phyloP scores from a whole-genome alignment of 2,113 vertebrate genomes.

The Clarias macrocephalus region DNA sequence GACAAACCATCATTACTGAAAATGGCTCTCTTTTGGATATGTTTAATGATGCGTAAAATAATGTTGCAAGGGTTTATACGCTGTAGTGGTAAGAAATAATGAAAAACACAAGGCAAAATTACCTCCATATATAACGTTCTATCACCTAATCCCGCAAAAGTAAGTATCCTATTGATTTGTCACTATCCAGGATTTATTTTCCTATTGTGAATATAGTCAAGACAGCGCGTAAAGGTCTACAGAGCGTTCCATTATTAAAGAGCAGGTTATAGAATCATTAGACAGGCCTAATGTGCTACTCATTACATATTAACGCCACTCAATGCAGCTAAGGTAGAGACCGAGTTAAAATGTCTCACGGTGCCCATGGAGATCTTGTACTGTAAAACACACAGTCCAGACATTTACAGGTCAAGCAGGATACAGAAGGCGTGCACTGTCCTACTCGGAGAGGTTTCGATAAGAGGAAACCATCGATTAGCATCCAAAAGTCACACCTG shows the following conservation, averaged over 20 bases:
- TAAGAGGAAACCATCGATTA: neutral
- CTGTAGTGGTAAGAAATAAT: neutral
- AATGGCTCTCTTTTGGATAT: neutral
- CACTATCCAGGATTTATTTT: constrained; percentile 4
- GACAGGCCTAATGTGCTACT: constrained; percentile 46
- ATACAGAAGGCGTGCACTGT: neutral
- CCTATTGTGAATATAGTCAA: neutral
- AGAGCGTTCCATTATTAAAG: constrained; percentile 46
- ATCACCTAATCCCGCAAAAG: neutral
- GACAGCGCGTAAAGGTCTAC: constrained; percentile 31
- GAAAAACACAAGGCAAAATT: neutral
- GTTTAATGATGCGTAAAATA: constrained; percentile 29
- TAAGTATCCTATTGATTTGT: neutral
- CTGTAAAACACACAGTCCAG: constrained; percentile 8
- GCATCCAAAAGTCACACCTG: neutral
- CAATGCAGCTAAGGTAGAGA: constrained; percentile 21
- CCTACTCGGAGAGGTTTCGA: neutral
- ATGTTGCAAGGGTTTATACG: neutral
- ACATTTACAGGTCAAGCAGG: constrained; percentile 14
- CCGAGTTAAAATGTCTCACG: constrained; percentile 43
- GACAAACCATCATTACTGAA: neutral
- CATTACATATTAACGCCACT: constrained; percentile 54
- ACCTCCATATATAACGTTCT: neutral
- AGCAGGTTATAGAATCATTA: constrained; percentile 56
- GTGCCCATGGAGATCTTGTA: constrained; percentile 7